Evolutionary conservation across 2,113 vertebrate species (phyloP), one percentile per base, ranked within the genome.

Genomic region (Chinchilla lanigera): DNA sequence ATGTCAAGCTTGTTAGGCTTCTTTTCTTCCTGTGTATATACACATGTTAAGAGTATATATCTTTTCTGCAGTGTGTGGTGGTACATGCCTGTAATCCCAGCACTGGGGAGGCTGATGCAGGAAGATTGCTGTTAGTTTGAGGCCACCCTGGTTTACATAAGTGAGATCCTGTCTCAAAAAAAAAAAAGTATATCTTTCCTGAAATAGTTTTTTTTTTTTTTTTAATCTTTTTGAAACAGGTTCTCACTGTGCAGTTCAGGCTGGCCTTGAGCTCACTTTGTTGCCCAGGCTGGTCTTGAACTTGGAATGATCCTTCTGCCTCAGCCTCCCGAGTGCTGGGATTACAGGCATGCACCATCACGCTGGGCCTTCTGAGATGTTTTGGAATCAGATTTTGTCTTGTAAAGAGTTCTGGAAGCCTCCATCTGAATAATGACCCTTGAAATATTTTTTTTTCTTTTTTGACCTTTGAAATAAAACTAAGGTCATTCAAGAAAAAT

Each of bases 301-400:
- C 47, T 50, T 50, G 9, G 47, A 50, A 50, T 9, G 5, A 50
- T 50, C 9, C 47, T 50, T 9, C 47, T 50, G 47, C 47, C 47
- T 50, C 47, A 50, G 47, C 47, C 47, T 50, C 47, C 47, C 47
- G 47, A 50, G 47, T 50, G 9, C 47, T 50, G 47, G 47, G 47
- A 50, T 50, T 50, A 50, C 47, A 50, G 47, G 47, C 47, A 50
- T 50, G 47, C 47, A 50, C 47, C 47, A 50, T 50, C 47, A 50
- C 47, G 47, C 47, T 9, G 5, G 47, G 47, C 47, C 47, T 50
- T 50, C 71, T 38, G 92, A 90, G 81, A 71, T 93, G 38, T n/a
- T 69, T 93, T 92, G 24, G 67, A 92, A 73, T 90, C 82, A 93
- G 35, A 91, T 24, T 38, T 98, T 61, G 8, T 93, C 69, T 95